Percentiles rank a stretch among this genome's conserved stretches.
phyloP scores from a whole-genome alignment of 2,888 invertebrate genomes.

The Drosophila multiciliata region DNA sequence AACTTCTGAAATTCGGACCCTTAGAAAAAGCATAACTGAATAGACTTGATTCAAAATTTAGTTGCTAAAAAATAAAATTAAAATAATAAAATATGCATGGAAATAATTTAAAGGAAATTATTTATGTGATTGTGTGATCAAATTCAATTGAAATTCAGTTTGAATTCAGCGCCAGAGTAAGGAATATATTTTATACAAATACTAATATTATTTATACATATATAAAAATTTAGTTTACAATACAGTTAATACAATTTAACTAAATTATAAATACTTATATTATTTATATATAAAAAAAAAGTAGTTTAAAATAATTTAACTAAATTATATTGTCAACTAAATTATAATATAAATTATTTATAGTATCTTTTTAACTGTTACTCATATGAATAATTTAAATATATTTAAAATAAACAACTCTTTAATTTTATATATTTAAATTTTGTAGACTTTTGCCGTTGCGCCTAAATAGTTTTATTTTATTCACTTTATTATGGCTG shows the following conservation, averaged over 20 bases:
- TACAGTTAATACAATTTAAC: background rate
- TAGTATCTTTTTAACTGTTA: background rate
- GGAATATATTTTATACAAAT: background rate
- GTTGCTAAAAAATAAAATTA: background rate
- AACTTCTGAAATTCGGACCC: background rate
- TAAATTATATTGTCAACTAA: background rate
- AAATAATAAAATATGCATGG: background rate
- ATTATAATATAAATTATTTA: background rate
- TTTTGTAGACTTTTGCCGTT: conserved; percentile 34
- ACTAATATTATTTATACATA: background rate
- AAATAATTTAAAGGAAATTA: too few species aligned
- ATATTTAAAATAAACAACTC: background rate
- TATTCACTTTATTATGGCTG: conserved; percentile 32
- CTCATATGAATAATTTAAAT: background rate
- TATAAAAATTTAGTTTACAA: background rate
- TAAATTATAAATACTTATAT: background rate
- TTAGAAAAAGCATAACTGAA: background rate
- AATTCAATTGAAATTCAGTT: background rate
- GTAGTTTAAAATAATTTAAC: too few species aligned
- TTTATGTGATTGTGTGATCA: background rate
- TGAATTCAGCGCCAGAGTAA: background rate
- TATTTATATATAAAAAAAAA: background rate
- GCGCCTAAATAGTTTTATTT: conserved; percentile 58
- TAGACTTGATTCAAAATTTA: background rate
- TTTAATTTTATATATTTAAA: conserved; percentile 29